Percentiles rank a stretch among this genome's conserved stretches.
Conservation (phyloP, 2,113 vertebrate species). For the Emydura subglobosa region DNA sequence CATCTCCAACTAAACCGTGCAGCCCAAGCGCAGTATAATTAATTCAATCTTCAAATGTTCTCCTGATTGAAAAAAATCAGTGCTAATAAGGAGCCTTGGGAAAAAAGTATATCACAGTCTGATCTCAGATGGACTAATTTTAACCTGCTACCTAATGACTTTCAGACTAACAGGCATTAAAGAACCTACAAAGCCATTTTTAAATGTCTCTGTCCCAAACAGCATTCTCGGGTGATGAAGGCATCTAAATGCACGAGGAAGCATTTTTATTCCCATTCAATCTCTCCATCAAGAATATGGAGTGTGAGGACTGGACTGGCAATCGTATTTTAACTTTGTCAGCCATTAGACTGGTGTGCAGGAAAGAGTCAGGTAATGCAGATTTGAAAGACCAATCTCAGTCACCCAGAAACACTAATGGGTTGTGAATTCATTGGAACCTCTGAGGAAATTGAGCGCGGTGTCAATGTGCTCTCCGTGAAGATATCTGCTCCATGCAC, state of each 20-base stretch:
- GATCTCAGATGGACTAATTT: constrained; percentile 65
- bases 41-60: constrained; percentile 52
- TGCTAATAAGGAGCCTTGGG: constrained; percentile 69
- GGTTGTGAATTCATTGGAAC: constrained; percentile 3
- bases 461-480: background rate
- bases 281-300: background rate
- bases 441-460: background rate
- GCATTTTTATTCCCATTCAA: constrained; percentile 57
- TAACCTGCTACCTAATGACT: constrained; percentile 62
- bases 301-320: background rate
- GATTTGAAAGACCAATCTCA: background rate
- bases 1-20: constrained; percentile 17
- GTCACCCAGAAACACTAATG: background rate
- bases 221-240: constrained; percentile 63
- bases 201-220: constrained; percentile 55
- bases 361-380: constrained; percentile 8
- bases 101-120: constrained; percentile 58
- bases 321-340: background rate
- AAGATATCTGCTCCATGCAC: constrained; percentile 15
- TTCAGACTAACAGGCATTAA: constrained; percentile 63
- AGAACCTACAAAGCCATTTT: constrained; percentile 63
- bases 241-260: constrained; percentile 75
- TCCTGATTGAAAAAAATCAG: constrained; percentile 73
- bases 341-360: accelerated
- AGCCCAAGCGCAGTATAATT: background rate